Base-by-base conservation (phyloP, 2,888 invertebrate species). In the Tanypteryx hageni region DNA sequence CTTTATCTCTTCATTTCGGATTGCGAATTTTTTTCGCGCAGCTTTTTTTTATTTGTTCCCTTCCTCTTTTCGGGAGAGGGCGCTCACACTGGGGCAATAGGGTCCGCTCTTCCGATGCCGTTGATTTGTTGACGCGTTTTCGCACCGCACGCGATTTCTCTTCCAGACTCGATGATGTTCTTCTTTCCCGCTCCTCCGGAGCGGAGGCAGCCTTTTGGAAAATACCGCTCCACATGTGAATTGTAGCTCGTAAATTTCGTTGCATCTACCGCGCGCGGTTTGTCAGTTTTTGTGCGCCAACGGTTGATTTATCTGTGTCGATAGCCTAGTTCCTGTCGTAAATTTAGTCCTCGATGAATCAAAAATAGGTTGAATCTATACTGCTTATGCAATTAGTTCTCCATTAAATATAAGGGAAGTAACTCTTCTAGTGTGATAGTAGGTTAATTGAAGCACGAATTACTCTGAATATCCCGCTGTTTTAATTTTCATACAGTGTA, bases 121-220 rank as follows among this genome's bases (percentile, higher is more conserved):
- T 44, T 82, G 31, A 82, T 82, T 82, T 82, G 44, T 83, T 16
- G 18, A 16, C 10, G 56, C 31, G n/a, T 57, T 56, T 44, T n/a
- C 83, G n/a, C 44, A 82, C 82, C 44, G 82, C 82, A 82, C 27
- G 82, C 82, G 82, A 27, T 44, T 16, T 82, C 82, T 44, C 14
- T n/a, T 44, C 18, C 64, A 82, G 44, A 13, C 16, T 16, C 31
- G 27, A 27, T 22, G 31, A 27, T 31, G 31, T 27, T 57, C 22
- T 86, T 86, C 22, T 59, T 59, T 2, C 31, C 27, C 61, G 27
- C 85, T 59, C 58, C 59, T 57, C 57, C n/a, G 31, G 61, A 18
- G 59, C 7, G 86, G 86, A 31, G 61, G 86, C 16, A 27, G 76
- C 9, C 76, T 22, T 13, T 68, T n/a, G n/a, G 68, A 68, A 68